phyloP scores from a whole-genome alignment of 1,140 invertebrate genomes.

The Pogonus chalceus region DNA sequence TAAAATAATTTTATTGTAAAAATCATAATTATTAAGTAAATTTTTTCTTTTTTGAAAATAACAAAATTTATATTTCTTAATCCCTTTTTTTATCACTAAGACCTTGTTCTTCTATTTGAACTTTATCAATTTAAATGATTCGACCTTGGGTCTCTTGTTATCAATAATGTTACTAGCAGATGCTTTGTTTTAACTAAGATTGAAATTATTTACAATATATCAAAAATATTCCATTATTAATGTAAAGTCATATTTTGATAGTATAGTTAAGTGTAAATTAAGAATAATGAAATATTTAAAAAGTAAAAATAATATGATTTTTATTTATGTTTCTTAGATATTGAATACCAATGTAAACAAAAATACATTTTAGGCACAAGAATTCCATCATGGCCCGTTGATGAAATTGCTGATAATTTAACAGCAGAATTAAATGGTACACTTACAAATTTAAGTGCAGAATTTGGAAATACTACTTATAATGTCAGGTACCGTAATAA shows the following conservation, averaged over 20 bases:
- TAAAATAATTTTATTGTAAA: too few species aligned
- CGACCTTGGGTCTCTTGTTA: background rate
- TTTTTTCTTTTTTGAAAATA: background rate
- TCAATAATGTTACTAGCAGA: too few species aligned
- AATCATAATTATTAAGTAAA: too few species aligned
- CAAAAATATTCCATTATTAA: too few species aligned
- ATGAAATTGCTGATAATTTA: slow-evolving; percentile 55
- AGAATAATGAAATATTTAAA: too few species aligned
- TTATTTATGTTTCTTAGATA: background rate
- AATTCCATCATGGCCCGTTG: slow-evolving; percentile 43
- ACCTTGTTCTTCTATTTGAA: background rate
- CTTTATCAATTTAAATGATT: background rate
- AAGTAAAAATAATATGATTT: background rate
- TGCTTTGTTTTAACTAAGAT: too few species aligned
- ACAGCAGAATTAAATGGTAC: slow-evolving; percentile 71
- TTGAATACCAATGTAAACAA: background rate
- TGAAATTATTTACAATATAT: too few species aligned
- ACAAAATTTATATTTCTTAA: too few species aligned
- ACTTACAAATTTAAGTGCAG: slow-evolving; percentile 61
- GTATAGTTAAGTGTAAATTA: too few species aligned
- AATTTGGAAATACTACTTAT: slow-evolving; percentile 58
- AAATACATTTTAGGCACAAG: slow-evolving; percentile 23
- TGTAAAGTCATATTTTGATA: too few species aligned
- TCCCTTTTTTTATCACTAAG: too few species aligned
- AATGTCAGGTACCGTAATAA: slow-evolving; percentile 55